Evolutionary conservation across 2,888 invertebrate genomes (phyloP).

Genomic region (Isotomurus palustris): DNA sequence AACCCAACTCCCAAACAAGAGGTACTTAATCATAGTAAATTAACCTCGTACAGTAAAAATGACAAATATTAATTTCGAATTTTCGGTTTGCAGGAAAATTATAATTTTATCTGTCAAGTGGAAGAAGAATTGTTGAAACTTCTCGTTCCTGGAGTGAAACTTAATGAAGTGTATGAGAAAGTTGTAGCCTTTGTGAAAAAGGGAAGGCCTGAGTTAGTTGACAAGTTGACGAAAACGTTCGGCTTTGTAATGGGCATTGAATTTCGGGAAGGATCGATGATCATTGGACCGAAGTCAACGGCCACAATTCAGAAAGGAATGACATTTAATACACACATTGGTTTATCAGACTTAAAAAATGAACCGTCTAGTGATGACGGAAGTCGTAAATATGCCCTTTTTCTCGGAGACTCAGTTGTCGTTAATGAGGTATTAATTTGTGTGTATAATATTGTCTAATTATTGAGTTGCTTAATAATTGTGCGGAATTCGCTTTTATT

Average conservation of each 20-base stretch:
- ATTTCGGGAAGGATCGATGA: conserved; percentile 88
- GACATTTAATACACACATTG: conserved; percentile 94
- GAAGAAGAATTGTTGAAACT: conserved; percentile 87
- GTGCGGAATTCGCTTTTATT: conserved; percentile 14
- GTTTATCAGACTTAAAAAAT: conserved; percentile 79
- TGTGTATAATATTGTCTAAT: not conserved
- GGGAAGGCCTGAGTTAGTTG: conserved; percentile 76
- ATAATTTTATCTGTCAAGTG: conserved; percentile 81
- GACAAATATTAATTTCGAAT: too few relatives aligned
- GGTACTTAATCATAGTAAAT: too few relatives aligned
- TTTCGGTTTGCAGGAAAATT: conserved; percentile 51
- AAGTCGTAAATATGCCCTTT: conserved; percentile 83
- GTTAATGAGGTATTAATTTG: conserved; percentile 68
- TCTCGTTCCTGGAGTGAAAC: conserved; percentile 72
- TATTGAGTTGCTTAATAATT: conserved; percentile 4
- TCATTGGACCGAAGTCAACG: conserved; percentile 79
- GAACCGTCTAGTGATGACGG: conserved; percentile 77
- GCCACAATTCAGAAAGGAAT: conserved; percentile 81
- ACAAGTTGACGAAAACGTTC: conserved; percentile 88
- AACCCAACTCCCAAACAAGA: conserved; percentile 73
- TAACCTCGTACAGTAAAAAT: too few relatives aligned
- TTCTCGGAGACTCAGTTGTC: conserved; percentile 94
- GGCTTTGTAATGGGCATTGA: conserved; percentile 99
- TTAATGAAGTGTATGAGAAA: conserved; percentile 81
- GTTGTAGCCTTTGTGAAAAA: conserved; percentile 77